These are phyloP conservation scores for Polietes domitor DNA, from an alignment of 2,888 invertebrate genomes.

Conservation along the genomic window DNA sequence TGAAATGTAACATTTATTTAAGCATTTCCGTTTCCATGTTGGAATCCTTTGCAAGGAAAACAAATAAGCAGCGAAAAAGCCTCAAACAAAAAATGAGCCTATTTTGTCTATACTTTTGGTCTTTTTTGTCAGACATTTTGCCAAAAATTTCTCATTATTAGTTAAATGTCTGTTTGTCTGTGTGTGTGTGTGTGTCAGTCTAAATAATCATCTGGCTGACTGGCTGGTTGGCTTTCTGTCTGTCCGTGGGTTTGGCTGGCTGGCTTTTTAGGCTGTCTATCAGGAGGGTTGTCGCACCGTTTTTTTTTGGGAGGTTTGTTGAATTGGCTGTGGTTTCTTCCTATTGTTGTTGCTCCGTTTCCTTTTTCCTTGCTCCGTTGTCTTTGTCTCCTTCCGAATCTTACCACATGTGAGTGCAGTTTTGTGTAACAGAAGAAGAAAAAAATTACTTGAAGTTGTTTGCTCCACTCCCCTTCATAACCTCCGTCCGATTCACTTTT, in stretches of 20 bases:
- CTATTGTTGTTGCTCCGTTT: not conserved
- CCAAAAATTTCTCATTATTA: slow-evolving; percentile 56
- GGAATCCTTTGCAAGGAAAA: slow-evolving; percentile 37
- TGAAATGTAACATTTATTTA: slow-evolving; percentile 56
- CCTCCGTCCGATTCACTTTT: not conserved
- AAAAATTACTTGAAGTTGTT: slow-evolving; percentile 30
- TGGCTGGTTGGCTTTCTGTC: not conserved
- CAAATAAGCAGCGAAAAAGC: slow-evolving; percentile 1
- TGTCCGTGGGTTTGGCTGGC: not conserved
- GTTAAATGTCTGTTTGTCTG: slow-evolving; percentile 37
- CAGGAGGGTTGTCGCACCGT: not conserved
- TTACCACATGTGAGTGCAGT: slow-evolving; percentile 46
- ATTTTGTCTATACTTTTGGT: slow-evolving; percentile 20
- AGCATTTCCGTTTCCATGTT: slow-evolving; percentile 54
- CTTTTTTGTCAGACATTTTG: slow-evolving; percentile 34
- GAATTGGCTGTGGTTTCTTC: slow-evolving; percentile 26
- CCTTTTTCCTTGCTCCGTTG: not conserved
- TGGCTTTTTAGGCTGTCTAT: not conserved
- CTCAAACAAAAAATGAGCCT: slow-evolving; percentile 32
- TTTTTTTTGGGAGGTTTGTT: not conserved
- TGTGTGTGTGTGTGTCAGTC: slow-evolving; percentile 7
- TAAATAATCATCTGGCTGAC: slow-evolving; percentile 17
- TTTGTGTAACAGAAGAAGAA: slow-evolving; percentile 12
- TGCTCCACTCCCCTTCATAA: not conserved
- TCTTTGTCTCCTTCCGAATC: not conserved